Evolutionary conservation across 2,888 invertebrate species (phyloP).

Genomic region (Sphaerophoria rueppellii): DNA sequence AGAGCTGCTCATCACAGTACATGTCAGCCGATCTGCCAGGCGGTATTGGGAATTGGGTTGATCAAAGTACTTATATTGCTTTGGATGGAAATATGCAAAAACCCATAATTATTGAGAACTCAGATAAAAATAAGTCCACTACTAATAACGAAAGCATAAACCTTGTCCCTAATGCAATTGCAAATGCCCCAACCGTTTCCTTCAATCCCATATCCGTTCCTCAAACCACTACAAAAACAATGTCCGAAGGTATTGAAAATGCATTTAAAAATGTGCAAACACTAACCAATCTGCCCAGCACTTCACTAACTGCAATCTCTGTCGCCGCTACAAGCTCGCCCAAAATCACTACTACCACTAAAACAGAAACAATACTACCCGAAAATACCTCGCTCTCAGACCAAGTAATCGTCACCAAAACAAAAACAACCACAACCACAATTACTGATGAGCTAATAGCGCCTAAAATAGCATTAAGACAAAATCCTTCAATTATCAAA

Average conservation of each 20-base stretch:
- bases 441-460: conserved; percentile 75
- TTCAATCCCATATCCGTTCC: conserved; percentile 27
- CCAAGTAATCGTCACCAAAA: conserved; percentile 51
- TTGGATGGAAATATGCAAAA: conserved; percentile 78
- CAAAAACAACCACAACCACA: conserved; percentile 74
- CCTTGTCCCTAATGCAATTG: conserved; percentile 64
- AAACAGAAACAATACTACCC: conserved; percentile 60
- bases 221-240: conserved; percentile 50
- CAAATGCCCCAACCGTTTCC: conserved; percentile 72
- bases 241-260: conserved; percentile 48
- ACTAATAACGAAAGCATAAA: conserved; percentile 56
- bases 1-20: conserved; percentile 84
- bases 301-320: conserved; percentile 78
- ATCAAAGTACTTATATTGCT: conserved; percentile 90
- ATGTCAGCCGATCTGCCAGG: conserved; percentile 89
- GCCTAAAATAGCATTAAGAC: conserved; percentile 58
- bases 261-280: conserved; percentile 76
- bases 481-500: conserved; percentile 42
- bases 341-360: conserved; percentile 74
- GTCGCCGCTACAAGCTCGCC: conserved; percentile 75
- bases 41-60: conserved; percentile 91
- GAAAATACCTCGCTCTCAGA: conserved; percentile 60
- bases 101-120: conserved; percentile 9
- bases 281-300: conserved; percentile 80
- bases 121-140: conserved; percentile 59